These are phyloP conservation scores for Meiosimyza decipiens DNA, from an alignment of 2,888 invertebrate species.

Conservation along the genomic window DNA sequence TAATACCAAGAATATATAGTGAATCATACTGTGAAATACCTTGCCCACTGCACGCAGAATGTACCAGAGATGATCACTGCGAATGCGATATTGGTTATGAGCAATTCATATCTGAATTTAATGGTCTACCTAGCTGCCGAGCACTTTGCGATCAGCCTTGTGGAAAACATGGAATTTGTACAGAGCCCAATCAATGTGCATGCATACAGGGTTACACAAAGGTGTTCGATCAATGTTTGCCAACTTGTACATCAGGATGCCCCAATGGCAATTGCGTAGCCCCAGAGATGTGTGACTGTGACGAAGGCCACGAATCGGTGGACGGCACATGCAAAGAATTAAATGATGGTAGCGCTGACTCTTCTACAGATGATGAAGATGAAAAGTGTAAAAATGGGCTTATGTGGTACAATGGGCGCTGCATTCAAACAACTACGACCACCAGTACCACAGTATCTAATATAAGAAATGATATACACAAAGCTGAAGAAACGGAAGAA, in stretches of 20 bases:
- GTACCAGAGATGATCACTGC: not conserved
- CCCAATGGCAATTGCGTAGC: conserved; percentile 54
- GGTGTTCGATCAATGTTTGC: conserved; percentile 31
- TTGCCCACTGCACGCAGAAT: conserved; percentile 4
- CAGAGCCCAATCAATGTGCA: too few relatives aligned
- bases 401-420: not conserved
- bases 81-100: conserved; percentile 2
- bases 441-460: not conserved
- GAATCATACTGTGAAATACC: not conserved
- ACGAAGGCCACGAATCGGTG: conserved; percentile 57
- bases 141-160: conserved; percentile 42
- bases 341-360: too few relatives aligned
- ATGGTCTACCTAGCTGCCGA: conserved; percentile 34
- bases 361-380: too few relatives aligned
- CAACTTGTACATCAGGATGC: conserved; percentile 53
- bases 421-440: not conserved
- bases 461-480: too few relatives aligned
- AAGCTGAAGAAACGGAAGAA: too few relatives aligned
- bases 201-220: too few relatives aligned
- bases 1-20: not conserved
- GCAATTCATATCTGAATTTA: conserved; percentile 4
- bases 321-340: conserved; percentile 49
- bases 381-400: too few relatives aligned
- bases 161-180: not conserved
- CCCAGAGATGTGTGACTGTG: conserved; percentile 58